Base-by-base conservation (phyloP, 1,140 invertebrate species). In the Mercenaria mercenaria region DNA sequence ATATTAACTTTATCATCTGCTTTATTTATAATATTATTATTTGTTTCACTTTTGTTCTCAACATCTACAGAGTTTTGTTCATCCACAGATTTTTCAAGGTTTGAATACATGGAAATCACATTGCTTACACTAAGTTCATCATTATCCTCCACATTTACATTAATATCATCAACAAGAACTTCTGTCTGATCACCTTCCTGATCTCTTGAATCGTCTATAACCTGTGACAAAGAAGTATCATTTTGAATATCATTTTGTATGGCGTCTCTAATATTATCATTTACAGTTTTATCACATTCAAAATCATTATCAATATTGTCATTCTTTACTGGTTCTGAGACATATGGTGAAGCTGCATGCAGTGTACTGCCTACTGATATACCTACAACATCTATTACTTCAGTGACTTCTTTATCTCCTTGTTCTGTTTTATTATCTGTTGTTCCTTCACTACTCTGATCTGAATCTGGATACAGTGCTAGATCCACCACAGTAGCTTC, bases 61-160 rank as follows among this genome's bases (percentile, higher is more conserved):
- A 39, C 18, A 43, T 26, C 37, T 83, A 29, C n/a, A 47, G 29
- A 26, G 20, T 72, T 84, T 15, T 77, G 26, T 59, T 41, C 34
- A 11, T 52, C 85, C 50, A 87, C 47, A 23, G 85, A 87, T 67
- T 81, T 80, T 69, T 88, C 86, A 64, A 88, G 37, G 39, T 88
- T 67, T 64, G 86, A 88, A 72, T 88, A 88, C 86, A 88, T 80
- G 10, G 59, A 80, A 41, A 88, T 80, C 37, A 88, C 76, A 52
- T 79, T 72, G 47, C 59, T 59, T 20, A 88, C 61, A 84, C 43
- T 81, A 52, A 50, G 26, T 64, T 80, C 50, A 47, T 67, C 43
- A 50, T 39, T 67, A 20, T 81, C 64, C 29, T 32, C 82, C 3
- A 34, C 6, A 34, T 61, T n/a, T 61, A 4, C 52, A 72, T 10